Evolutionary conservation across 2,888 invertebrate species (phyloP), one percentile per base, ranked within the genome.

Genomic region (Epicampocera succincta): DNA sequence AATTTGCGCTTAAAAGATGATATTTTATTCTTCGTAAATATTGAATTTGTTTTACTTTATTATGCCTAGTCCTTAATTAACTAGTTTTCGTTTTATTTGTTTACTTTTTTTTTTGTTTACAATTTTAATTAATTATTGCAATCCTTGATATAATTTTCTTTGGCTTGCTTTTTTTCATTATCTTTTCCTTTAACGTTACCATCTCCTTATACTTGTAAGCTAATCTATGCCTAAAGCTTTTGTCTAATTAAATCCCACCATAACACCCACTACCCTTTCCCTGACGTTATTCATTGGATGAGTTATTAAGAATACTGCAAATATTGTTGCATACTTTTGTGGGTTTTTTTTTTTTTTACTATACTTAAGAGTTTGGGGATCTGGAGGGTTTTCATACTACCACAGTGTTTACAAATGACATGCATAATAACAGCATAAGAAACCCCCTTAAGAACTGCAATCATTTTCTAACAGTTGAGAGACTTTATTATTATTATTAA

Each of bases 241-340:
- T 89, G 89, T 73, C 88, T 88, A 89, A 89, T 89, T 88, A 88
- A 89, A 87, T 89, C 88, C 89, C 88, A 87, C 86, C 86, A 85
- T 86, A 46, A 29, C 46, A 85, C 84, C 83, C 80, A 65, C 38
- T 68, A 29, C 29, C 42, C n/a, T 12, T n/a, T 33, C 21, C n/a
- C n/a, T 71, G 15, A 33, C 63, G 50, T 33, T 33, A 25, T 76
- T 69, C 72, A 75, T 69, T 75, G 69, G 69, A 60, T 80, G 83
- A 80, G 80, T 84, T 83, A 82, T 81, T 83, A 82, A 82, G 82
- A 82, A 82, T 82, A 82, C 82, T 80, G 83, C 82, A 85, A 84
- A 85, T 83, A 85, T 79, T 85, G 79, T 78, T 84, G 85, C 84
- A 84, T 84, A 84, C 84, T 84, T 85, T 80, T 83, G 85, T 83